phyloP scores from a whole-genome alignment of 2,797 vertebrate genomes.

The Sitta carolinensis region DNA sequence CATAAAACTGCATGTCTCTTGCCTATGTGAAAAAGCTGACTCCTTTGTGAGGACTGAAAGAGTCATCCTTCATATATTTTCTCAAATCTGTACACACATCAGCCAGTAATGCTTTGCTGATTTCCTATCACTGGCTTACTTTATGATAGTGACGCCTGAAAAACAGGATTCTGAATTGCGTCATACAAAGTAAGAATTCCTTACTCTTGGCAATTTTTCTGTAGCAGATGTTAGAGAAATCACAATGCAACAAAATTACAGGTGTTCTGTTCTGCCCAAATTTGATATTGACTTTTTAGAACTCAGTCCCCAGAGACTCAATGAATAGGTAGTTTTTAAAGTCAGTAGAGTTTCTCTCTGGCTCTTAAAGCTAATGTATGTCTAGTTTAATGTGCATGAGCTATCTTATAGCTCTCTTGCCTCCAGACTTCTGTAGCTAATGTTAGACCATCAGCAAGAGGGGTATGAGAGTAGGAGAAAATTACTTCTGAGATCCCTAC shows the following conservation, averaged over 20 bases:
- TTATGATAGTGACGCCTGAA: neutral
- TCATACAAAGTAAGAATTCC: neutral
- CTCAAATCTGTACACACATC: neutral
- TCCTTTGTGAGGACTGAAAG: neutral
- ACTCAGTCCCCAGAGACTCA: neutral
- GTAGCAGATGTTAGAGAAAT: neutral
- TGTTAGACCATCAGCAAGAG: neutral
- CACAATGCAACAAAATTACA: neutral
- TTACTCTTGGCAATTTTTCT: neutral
- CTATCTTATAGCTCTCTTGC: neutral
- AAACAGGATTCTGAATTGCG: neutral
- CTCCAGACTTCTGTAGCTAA: neutral
- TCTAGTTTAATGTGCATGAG: neutral
- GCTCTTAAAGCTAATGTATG: neutral
- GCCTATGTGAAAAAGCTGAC: neutral
- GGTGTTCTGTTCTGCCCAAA: neutral
- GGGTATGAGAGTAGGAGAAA: neutral
- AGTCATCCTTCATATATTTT: neutral
- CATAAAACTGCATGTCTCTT: neutral
- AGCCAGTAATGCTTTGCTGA: neutral
- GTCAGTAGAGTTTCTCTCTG: neutral
- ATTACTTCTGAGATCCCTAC: neutral
- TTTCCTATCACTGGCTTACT: neutral
- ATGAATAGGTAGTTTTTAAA: neutral
- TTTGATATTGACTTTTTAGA: neutral